Conservation (phyloP, 1,140 invertebrate genomes). For the Drosophila kepulauana region DNA sequence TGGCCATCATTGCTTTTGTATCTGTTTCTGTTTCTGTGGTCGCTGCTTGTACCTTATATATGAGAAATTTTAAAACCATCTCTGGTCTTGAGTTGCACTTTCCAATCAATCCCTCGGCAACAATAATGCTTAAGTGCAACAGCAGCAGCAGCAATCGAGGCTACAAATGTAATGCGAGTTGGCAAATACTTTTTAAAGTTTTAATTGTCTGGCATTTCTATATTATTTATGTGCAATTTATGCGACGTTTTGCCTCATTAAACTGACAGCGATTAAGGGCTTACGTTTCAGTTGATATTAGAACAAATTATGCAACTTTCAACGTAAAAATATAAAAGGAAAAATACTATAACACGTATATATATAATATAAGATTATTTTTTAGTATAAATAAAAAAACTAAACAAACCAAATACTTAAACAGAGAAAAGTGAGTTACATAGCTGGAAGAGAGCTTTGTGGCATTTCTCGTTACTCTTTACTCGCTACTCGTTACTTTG, state of each 20-base stretch:
- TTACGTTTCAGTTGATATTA: no score
- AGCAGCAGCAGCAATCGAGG: background rate
- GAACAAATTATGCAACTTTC: no score
- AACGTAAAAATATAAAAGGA: no score
- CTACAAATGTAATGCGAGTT: background rate
- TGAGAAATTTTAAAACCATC: background rate
- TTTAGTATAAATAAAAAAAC: background rate
- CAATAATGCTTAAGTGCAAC: background rate
- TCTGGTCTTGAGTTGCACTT: slow-evolving; percentile 33
- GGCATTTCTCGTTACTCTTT: background rate
- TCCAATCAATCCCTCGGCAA: slow-evolving; percentile 64
- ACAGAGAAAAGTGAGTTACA: no score
- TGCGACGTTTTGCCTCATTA: no score
- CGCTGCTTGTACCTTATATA: slow-evolving; percentile 20
- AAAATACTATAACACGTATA: no score
- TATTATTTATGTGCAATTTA: background rate
- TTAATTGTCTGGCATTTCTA: slow-evolving; percentile 6
- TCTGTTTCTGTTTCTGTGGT: slow-evolving; percentile 21
- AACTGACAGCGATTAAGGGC: no score
- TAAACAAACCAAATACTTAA: no score
- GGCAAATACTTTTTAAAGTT: background rate
- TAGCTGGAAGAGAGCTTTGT: no score
- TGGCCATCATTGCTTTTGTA: slow-evolving; percentile 54
- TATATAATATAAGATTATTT: background rate
- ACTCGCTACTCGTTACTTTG: background rate